Percentiles rank a stretch among this genome's conserved stretches.
phyloP scores from a whole-genome alignment of 2,888 invertebrate species.

The Leucoma salicis region DNA sequence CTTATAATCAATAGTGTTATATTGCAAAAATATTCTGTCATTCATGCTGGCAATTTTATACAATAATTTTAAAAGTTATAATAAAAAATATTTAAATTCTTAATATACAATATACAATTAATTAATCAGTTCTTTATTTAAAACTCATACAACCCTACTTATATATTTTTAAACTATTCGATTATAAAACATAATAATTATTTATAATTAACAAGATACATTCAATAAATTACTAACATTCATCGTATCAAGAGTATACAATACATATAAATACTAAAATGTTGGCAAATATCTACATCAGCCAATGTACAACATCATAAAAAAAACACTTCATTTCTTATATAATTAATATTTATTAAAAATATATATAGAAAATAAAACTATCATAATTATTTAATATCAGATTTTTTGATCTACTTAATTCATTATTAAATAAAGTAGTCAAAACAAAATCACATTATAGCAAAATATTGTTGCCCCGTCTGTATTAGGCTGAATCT shows the following conservation, averaged over 20 bases:
- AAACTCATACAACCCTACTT: conserved; percentile 34
- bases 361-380: conserved; percentile 3
- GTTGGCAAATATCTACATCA: neutral
- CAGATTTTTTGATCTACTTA: conserved; percentile 2
- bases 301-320: neutral
- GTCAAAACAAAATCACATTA: neutral
- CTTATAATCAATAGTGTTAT: conserved; percentile 29
- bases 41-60: conserved; percentile 29
- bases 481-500: neutral
- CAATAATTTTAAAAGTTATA: conserved; percentile 35
- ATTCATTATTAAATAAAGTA: neutral
- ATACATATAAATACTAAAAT: conserved; percentile 1
- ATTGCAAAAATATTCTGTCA: conserved; percentile 31
- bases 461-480: neutral
- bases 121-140: conserved; percentile 56
- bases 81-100: conserved; percentile 35
- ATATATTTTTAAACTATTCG: conserved; percentile 23
- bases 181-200: conserved; percentile 19
- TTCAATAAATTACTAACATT: conserved; percentile 49
- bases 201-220: conserved; percentile 11
- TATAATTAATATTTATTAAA: conserved; percentile 1
- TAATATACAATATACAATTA: conserved; percentile 31
- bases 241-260: conserved; percentile 26
- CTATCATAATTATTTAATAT: conserved; percentile 1
- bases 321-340: conserved; percentile 7